Percentiles rank a stretch among this genome's conserved stretches.
phyloP scores from a whole-genome alignment of 2,888 invertebrate genomes.

The Lasioglossum malachurum region DNA sequence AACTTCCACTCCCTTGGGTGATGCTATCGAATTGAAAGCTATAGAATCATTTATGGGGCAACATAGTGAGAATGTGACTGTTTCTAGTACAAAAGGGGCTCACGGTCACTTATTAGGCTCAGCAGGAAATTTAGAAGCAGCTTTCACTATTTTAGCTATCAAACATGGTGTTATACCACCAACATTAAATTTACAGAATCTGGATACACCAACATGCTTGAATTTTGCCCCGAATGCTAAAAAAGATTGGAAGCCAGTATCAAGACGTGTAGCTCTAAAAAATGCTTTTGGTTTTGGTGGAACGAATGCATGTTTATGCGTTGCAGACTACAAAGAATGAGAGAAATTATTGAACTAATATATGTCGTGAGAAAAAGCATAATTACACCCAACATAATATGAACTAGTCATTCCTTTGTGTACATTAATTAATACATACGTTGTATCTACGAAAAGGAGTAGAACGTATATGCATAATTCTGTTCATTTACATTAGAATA shows the following conservation, averaged over 20 bases:
- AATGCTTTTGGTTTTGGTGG: slow-evolving; percentile 99
- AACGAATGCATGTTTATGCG: slow-evolving; percentile 96
- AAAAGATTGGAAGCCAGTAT: slow-evolving; percentile 87
- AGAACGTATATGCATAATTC: slow-evolving; percentile 33
- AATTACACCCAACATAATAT: slow-evolving; percentile 39
- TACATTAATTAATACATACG: slow-evolving; percentile 56
- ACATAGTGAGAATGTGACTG: slow-evolving; percentile 87
- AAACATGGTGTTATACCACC: slow-evolving; percentile 92
- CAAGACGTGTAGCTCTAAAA: slow-evolving; percentile 92
- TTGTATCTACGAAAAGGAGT: neutral
- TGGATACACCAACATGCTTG: slow-evolving; percentile 87
- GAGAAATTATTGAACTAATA: slow-evolving; percentile 32
- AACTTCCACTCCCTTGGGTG: slow-evolving; percentile 98
- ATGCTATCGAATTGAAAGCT: slow-evolving; percentile 93
- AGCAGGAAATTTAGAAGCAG: slow-evolving; percentile 97
- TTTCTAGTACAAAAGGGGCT: slow-evolving; percentile 98
- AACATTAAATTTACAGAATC: slow-evolving; percentile 93
- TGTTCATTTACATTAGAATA: slow-evolving; percentile 16
- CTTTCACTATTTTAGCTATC: slow-evolving; percentile 93
- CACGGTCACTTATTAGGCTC: slow-evolving; percentile 98
- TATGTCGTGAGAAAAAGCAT: slow-evolving; percentile 28
- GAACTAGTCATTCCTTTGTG: slow-evolving; percentile 58
- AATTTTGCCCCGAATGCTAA: slow-evolving; percentile 89
- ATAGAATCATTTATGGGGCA: slow-evolving; percentile 90
- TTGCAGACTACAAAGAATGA: slow-evolving; percentile 84